phyloP scores from a whole-genome alignment of 2,113 vertebrate genomes.

The Struthio camelus region DNA sequence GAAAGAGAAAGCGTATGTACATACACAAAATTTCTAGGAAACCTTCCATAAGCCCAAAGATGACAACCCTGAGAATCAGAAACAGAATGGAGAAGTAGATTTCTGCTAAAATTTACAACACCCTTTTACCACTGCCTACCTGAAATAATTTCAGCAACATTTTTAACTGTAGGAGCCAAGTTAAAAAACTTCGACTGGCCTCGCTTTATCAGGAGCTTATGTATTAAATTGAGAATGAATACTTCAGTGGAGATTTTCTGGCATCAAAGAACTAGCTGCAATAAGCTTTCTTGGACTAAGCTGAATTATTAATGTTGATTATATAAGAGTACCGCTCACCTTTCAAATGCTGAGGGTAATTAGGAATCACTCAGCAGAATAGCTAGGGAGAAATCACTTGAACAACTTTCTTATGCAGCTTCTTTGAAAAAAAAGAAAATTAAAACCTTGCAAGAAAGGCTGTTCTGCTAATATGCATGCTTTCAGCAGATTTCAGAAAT shows the following conservation, averaged over 20 bases:
- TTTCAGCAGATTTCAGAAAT: not conserved
- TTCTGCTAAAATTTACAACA: not conserved
- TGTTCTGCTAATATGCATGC: not conserved
- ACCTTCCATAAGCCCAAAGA: not conserved
- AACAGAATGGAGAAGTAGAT: not conserved
- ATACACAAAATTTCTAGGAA: not conserved
- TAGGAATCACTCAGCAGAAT: not conserved
- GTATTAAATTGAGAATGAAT: conserved; percentile 15
- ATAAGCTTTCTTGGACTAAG: conserved; percentile 28
- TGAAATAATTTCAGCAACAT: conserved; percentile 3
- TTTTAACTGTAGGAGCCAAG: not conserved
- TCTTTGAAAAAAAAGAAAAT: not conserved
- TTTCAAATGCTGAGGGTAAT: conserved; percentile 57
- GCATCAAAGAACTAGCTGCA: conserved; percentile 32
- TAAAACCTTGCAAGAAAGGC: not conserved
- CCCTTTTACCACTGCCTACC: not conserved
- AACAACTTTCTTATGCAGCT: not conserved
- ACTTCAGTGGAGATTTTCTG: not conserved
- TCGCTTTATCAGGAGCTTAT: not conserved
- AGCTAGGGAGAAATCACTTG: conserved; percentile 9
- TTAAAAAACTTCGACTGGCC: not conserved
- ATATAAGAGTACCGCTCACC: conserved; percentile 63
- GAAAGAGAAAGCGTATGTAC: not conserved
- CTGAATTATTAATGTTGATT: conserved; percentile 55
- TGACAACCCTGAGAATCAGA: not conserved